Evolutionary conservation across 1,140 invertebrate species (phyloP).

Genomic region (Hetaerina americana): DNA sequence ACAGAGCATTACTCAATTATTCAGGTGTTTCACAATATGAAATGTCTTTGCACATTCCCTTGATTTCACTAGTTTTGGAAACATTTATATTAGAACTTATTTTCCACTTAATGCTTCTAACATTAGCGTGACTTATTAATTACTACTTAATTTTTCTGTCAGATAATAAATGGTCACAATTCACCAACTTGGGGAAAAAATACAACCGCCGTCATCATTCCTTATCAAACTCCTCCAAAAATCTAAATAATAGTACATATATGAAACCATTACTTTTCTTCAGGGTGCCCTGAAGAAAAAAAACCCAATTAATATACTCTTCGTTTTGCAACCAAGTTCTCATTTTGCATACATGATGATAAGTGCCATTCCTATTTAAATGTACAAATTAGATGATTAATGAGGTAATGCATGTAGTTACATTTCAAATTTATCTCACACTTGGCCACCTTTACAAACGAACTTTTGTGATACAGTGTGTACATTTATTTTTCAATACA

Average conservation of each 20-base stretch:
- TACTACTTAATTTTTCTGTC: neutral
- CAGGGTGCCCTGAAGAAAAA: neutral
- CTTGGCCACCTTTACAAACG: neutral
- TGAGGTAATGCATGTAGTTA: neutral
- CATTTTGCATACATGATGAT: neutral
- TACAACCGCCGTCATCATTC: neutral
- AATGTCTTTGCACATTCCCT: neutral
- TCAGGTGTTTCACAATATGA: neutral
- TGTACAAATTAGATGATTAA: neutral
- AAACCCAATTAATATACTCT: neutral
- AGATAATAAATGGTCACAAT: neutral
- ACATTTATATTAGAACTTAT: neutral
- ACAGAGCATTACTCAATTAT: neutral
- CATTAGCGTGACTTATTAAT: neutral
- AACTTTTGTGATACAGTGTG: neutral
- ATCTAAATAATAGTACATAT: neutral
- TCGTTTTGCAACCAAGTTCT: neutral
- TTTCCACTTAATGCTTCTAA: neutral
- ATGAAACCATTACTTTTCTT: neutral
- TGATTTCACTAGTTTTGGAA: neutral
- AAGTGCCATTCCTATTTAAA: neutral
- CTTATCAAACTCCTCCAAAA: neutral
- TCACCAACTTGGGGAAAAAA: neutral
- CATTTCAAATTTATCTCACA: neutral
- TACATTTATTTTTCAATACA: neutral